Percentiles rank a stretch among this genome's conserved stretches.
These are phyloP conservation scores for Drosophila nasuta DNA, from an alignment of 1,140 invertebrate species.

Conservation along the genomic window DNA sequence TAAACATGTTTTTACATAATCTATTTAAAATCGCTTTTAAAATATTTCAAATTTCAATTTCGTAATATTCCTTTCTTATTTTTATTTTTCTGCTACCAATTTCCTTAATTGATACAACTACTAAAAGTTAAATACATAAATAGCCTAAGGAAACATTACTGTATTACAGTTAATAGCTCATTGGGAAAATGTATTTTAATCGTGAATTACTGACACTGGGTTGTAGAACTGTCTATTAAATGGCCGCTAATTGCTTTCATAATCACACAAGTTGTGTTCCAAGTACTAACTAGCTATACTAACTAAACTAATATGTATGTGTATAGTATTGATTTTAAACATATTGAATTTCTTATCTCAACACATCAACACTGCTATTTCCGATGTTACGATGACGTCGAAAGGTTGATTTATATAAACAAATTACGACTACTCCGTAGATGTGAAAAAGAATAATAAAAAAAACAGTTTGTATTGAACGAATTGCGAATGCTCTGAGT, in stretches of 20 bases:
- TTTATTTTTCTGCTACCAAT: too few relatives aligned
- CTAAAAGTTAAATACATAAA: background rate
- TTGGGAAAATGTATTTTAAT: background rate
- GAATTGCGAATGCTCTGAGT: slow-evolving; percentile 44
- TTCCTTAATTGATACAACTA: background rate
- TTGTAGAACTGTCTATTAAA: slow-evolving; percentile 9
- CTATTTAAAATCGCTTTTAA: too few relatives aligned
- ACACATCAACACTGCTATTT: slow-evolving; percentile 42
- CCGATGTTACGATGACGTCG: slow-evolving; percentile 50
- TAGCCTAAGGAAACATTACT: background rate
- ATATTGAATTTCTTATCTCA: slow-evolving; percentile 21
- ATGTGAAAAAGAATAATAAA: slow-evolving; percentile 4
- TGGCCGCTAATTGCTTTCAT: slow-evolving; percentile 26
- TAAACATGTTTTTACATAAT: too few relatives aligned
- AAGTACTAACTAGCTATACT: background rate
- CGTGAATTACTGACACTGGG: background rate
- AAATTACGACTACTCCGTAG: slow-evolving; percentile 7
- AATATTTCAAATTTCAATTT: too few relatives aligned
- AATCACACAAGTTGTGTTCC: slow-evolving; percentile 9
- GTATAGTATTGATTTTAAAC: slow-evolving; percentile 2
- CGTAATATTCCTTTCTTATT: too few relatives aligned
- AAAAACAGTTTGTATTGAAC: slow-evolving; percentile 1
- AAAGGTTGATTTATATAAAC: slow-evolving; percentile 47
- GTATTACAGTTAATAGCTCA: background rate
- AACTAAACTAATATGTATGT: background rate